Conservation (phyloP, 1,140 invertebrate genomes). For the Coelopa frigida region DNA sequence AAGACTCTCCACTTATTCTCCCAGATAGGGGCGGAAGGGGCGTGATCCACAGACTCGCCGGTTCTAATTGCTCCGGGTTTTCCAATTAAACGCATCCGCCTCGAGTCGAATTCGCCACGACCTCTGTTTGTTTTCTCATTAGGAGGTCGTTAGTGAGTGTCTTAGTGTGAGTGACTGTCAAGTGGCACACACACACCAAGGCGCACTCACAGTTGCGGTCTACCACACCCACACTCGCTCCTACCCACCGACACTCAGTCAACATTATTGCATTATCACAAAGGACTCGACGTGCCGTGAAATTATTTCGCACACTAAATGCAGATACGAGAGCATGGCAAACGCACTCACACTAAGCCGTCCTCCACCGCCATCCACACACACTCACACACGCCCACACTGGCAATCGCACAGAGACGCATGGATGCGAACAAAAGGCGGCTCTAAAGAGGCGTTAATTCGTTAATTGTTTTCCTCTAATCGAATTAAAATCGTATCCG, state of each 20-base stretch:
- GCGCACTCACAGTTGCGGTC: not conserved
- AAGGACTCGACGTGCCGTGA: conserved; percentile 23
- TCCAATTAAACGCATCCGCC: too few relatives aligned
- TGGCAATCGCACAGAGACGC: conserved; percentile 11
- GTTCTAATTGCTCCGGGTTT: too few relatives aligned
- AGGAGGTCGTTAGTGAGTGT: too few relatives aligned
- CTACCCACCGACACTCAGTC: too few relatives aligned
- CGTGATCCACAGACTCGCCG: too few relatives aligned
- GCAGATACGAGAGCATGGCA: conserved; percentile 5
- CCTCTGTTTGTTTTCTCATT: too few relatives aligned
- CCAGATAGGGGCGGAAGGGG: too few relatives aligned
- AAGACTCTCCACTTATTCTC: too few relatives aligned
- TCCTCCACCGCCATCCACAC: conserved; percentile 11
- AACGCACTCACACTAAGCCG: conserved; percentile 15
- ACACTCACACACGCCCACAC: conserved; percentile 7
- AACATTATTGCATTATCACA: too few relatives aligned
- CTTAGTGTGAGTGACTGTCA: too few relatives aligned
- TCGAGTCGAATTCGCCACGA: too few relatives aligned
- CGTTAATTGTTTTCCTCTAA: conserved; percentile 45
- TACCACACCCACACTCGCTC: too few relatives aligned
- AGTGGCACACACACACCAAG: not conserved
- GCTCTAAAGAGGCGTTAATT: conserved; percentile 43
- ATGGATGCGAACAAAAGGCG: not conserved
- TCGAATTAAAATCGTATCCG: conserved; percentile 45
- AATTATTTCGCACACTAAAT: conserved; percentile 18